Conservation (phyloP, 2,888 invertebrate species). For the Athrips mouffetella region DNA sequence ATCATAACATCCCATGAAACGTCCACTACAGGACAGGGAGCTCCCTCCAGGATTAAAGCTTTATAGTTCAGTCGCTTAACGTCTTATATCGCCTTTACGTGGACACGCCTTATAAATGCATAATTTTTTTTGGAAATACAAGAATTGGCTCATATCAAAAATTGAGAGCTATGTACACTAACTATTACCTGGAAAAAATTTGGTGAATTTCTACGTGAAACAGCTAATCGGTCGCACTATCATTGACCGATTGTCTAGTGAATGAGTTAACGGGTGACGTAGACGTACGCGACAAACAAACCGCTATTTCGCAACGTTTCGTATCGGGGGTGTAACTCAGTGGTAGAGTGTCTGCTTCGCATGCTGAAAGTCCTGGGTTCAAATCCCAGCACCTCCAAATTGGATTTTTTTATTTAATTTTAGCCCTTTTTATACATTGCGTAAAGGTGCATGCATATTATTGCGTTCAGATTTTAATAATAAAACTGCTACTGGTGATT, state of each 20-base stretch:
- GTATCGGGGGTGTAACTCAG: conserved; percentile 71
- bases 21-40: too few species aligned
- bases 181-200: too few species aligned
- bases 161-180: too few species aligned
- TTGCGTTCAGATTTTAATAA: background rate
- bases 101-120: too few species aligned
- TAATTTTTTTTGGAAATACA: too few species aligned
- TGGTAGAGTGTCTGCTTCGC: conserved; percentile 82
- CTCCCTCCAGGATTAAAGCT: too few species aligned
- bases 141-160: too few species aligned
- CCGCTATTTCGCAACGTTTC: background rate
- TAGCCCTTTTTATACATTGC: background rate
- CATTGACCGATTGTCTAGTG: conserved; percentile 11
- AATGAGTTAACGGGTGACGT: conserved; percentile 21
- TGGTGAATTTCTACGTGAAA: too few species aligned
- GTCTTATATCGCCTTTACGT: too few species aligned
- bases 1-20: too few species aligned
- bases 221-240: too few species aligned
- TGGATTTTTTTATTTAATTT: conserved; percentile 14
- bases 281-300: background rate
- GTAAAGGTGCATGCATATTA: background rate
- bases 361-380: conserved; percentile 83
- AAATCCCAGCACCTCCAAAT: conserved; percentile 80
- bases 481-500: conserved; percentile 26
- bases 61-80: too few species aligned